phyloP scores from a whole-genome alignment of 1,140 invertebrate species.

The Linepithema humile region DNA sequence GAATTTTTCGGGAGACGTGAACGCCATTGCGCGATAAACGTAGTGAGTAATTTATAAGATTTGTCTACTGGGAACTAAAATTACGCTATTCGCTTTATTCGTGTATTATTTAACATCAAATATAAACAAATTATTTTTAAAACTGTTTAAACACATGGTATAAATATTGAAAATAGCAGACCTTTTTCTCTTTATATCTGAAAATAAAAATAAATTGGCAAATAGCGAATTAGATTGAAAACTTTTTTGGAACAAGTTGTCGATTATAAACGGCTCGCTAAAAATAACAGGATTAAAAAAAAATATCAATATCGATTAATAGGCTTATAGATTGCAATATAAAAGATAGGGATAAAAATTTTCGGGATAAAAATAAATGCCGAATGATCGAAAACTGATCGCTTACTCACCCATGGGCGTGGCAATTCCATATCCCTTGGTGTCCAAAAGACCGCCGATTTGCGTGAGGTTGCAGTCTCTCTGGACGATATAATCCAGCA shows the following conservation, averaged over 20 bases:
- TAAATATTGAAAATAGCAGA: neutral
- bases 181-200: too few species aligned
- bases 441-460: slow-evolving; percentile 94
- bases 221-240: neutral
- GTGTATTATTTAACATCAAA: neutral
- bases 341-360: neutral
- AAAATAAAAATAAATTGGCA: neutral
- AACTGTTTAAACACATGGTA: neutral
- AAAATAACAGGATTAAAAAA: neutral
- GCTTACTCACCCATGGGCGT: slow-evolving; percentile 84
- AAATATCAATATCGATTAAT: neutral
- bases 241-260: neutral
- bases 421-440: slow-evolving; percentile 91
- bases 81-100: neutral
- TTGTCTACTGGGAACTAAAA: neutral
- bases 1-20: neutral
- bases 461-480: slow-evolving; percentile 97
- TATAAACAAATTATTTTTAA: too few species aligned
- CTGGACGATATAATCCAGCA: slow-evolving; percentile 95
- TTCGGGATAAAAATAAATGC: neutral
- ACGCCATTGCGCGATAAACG: neutral
- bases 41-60: neutral
- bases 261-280: neutral
- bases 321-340: neutral
- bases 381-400: neutral